phyloP scores from a whole-genome alignment of 2,888 invertebrate genomes.

The Parelbella ahira region DNA sequence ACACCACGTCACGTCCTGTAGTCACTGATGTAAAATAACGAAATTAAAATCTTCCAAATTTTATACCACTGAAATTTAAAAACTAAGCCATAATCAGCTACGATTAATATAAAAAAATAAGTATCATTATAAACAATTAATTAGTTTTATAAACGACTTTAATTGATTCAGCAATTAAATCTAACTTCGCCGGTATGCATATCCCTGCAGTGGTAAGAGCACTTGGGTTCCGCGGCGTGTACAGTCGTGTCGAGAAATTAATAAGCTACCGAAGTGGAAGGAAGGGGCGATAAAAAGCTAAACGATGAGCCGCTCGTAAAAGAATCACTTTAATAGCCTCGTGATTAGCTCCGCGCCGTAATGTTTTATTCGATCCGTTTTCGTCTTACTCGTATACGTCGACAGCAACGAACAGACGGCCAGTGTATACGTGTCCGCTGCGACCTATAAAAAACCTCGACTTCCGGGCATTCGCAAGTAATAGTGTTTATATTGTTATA shows the following conservation, averaged over 20 bases:
- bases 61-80: too few species aligned
- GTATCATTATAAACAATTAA: too few species aligned
- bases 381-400: constrained; percentile 22
- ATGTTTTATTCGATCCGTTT: constrained; percentile 31
- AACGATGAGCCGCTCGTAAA: constrained; percentile 40
- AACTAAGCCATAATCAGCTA: too few species aligned
- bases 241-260: constrained; percentile 9
- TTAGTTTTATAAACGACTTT: too few species aligned
- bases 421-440: constrained; percentile 14
- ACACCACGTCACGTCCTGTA: too few species aligned
- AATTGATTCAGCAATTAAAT: too few species aligned
- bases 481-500: constrained; percentile 21
- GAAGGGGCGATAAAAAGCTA: constrained; percentile 32
- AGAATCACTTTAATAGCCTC: constrained; percentile 41
- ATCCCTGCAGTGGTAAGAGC: too few species aligned
- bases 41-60: too few species aligned
- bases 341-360: constrained; percentile 46
- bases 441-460: constrained; percentile 21
- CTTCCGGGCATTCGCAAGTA: constrained; percentile 22
- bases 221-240: too few species aligned
- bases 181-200: too few species aligned
- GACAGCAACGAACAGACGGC: constrained; percentile 12
- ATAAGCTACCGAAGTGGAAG: constrained; percentile 16
- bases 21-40: too few species aligned
- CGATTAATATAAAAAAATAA: too few species aligned